Conservation (phyloP, 2,888 invertebrate genomes). For the Sarcophaga rosellei region DNA sequence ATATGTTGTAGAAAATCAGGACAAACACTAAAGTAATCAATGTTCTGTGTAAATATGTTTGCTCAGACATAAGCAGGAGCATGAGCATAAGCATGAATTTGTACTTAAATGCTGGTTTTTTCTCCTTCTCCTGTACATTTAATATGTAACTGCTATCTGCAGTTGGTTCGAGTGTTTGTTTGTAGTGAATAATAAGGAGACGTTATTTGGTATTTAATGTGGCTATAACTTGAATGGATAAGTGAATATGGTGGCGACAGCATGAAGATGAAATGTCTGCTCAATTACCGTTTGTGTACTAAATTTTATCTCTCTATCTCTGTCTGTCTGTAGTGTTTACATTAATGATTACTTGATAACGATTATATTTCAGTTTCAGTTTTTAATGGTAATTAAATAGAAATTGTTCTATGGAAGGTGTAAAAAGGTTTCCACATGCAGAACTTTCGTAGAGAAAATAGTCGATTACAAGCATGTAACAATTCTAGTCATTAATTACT, state of each 20-base stretch:
- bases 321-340: neutral
- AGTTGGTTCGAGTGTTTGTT: neutral
- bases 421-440: too few relatives aligned
- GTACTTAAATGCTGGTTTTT: neutral
- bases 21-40: conserved; percentile 54
- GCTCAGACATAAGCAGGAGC: neutral
- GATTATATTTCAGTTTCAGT: neutral
- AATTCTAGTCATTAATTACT: too few relatives aligned
- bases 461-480: too few relatives aligned
- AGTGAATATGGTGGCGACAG: neutral
- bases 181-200: neutral
- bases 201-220: conserved; percentile 21
- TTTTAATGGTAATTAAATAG: too few relatives aligned
- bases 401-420: too few relatives aligned
- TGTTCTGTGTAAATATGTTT: conserved; percentile 42
- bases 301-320: conserved; percentile 1
- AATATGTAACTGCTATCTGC: neutral
- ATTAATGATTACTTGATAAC: neutral
- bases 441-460: too few relatives aligned
- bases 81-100: conserved; percentile 18
- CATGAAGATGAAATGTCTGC: neutral
- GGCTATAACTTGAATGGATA: conserved; percentile 22
- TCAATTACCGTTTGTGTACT: neutral
- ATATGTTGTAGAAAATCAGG: conserved; percentile 29
- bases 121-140: neutral